Evolutionary conservation across 2,888 invertebrate species (phyloP).

Genomic region (Drosophila greeni): DNA sequence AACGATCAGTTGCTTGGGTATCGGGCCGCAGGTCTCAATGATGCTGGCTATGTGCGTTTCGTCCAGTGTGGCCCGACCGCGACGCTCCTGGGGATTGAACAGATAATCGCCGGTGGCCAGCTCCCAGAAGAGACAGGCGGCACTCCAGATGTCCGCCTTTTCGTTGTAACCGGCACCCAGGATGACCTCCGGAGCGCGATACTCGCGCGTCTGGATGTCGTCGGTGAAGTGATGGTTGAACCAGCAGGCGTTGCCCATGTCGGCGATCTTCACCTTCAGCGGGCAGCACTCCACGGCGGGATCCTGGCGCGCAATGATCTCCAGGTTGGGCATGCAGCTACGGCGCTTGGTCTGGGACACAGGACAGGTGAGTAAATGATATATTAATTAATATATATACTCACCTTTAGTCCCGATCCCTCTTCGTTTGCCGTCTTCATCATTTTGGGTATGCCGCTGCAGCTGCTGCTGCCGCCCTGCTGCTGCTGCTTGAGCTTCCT

Average conservation of each 20-base stretch:
- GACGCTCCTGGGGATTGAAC: conserved; percentile 97
- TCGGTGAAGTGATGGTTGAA: conserved; percentile 97
- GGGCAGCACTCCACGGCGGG: conserved; percentile 92
- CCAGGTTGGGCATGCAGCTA: not conserved
- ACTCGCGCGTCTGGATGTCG: conserved; percentile 99
- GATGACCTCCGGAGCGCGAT: conserved; percentile 96
- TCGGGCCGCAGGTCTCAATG: conserved; percentile 96
- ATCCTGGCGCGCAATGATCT: conserved; percentile 79
- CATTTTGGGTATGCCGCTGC: not conserved
- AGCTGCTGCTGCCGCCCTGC: not conserved
- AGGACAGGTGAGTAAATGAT: not conserved
- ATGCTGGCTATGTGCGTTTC: conserved; percentile 99
- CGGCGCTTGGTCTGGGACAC: not conserved
- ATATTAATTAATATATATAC: not conserved
- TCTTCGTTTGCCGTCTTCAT: not conserved
- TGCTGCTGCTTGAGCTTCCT: not conserved
- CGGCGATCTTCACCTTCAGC: conserved; percentile 96
- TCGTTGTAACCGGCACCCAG: conserved; percentile 97
- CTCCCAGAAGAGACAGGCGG: conserved; percentile 99
- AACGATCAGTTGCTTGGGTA: conserved; percentile 93
- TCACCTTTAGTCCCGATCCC: not conserved
- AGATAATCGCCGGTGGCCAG: conserved; percentile 98
- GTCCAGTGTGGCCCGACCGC: conserved; percentile 91
- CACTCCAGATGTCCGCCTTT: conserved; percentile 99
- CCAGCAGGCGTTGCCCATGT: conserved; percentile 99